phyloP scores from a whole-genome alignment of 2,797 vertebrate species.

The Emydoidea blandingii region DNA sequence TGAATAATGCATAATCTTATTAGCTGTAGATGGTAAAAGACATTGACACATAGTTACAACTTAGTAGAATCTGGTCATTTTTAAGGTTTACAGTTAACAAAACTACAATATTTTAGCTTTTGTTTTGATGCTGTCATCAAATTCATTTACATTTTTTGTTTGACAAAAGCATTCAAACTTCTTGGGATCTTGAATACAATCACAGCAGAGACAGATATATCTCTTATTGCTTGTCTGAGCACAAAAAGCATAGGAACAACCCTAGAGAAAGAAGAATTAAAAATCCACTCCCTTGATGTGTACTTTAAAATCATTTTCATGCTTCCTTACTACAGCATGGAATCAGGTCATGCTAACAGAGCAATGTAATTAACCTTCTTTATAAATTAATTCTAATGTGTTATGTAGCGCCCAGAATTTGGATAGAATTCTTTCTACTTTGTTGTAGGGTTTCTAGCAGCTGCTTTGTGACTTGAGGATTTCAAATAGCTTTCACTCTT shows the following conservation, averaged over 20 bases:
- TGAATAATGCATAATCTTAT: neutral
- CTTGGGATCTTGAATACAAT: constrained; percentile 60
- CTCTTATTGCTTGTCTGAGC: constrained; percentile 63
- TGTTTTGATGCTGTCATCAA: constrained; percentile 48
- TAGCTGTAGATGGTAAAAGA: neutral
- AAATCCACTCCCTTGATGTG: constrained; percentile 20
- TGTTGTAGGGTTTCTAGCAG: constrained; percentile 24
- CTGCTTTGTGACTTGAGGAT: constrained; percentile 40
- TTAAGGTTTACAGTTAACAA: neutral
- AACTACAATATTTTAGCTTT: neutral
- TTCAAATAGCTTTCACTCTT: constrained; percentile 46
- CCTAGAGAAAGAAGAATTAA: constrained; percentile 33
- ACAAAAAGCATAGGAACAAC: constrained; percentile 49
- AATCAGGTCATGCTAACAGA: constrained; percentile 47
- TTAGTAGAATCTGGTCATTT: neutral
- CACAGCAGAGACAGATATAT: constrained; percentile 41
- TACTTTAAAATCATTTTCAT: constrained; percentile 68
- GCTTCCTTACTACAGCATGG: constrained; percentile 23
- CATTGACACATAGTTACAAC: neutral
- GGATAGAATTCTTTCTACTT: constrained; percentile 58
- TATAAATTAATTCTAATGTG: constrained; percentile 73
- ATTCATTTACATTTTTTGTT: constrained; percentile 64
- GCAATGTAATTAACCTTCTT: constrained; percentile 74
- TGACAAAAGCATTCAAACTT: constrained; percentile 57
- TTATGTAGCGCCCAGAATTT: constrained; percentile 32